These are phyloP conservation scores for Sinella curviseta DNA, from an alignment of 1,140 invertebrate species.

Conservation along the genomic window DNA sequence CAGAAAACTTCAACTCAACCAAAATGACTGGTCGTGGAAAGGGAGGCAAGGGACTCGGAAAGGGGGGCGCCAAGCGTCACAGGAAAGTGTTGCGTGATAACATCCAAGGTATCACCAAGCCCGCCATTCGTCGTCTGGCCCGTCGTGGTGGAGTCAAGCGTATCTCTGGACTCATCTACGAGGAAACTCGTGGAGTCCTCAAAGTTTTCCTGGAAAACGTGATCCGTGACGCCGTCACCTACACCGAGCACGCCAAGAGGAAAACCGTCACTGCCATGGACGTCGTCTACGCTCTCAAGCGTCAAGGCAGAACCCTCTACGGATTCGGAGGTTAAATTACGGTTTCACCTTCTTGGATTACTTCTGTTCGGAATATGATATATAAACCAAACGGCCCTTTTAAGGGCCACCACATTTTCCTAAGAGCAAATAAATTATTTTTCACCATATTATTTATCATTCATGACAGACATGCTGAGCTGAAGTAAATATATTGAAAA, in stretches of 20 bases:
- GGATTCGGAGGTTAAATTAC: slow-evolving; percentile 61
- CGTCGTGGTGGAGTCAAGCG: slow-evolving; percentile 14
- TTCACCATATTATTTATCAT: not conserved
- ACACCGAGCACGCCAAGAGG: slow-evolving; percentile 66
- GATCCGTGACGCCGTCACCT: slow-evolving; percentile 55
- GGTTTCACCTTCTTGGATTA: not conserved
- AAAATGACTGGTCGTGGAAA: no score
- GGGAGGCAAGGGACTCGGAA: no score
- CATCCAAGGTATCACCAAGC: no score
- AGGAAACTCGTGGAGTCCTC: slow-evolving; percentile 11
- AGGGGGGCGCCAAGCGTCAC: no score
- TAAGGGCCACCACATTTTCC: not conserved
- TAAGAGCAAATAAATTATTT: slow-evolving; percentile 2
- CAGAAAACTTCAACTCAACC: no score
- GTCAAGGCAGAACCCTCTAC: slow-evolving; percentile 72
- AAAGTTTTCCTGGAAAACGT: slow-evolving; percentile 80
- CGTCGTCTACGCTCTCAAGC: slow-evolving; percentile 67
- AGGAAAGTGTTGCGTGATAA: no score
- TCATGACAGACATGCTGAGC: not conserved
- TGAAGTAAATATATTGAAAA: not conserved
- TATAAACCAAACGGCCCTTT: not conserved
- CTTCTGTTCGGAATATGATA: no score
- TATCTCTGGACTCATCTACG: slow-evolving; percentile 19
- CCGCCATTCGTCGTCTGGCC: not conserved
- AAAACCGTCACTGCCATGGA: slow-evolving; percentile 59